These are phyloP conservation scores for Sardina pilchardus DNA, from an alignment of 2,113 vertebrate genomes.

Conservation along the genomic window DNA sequence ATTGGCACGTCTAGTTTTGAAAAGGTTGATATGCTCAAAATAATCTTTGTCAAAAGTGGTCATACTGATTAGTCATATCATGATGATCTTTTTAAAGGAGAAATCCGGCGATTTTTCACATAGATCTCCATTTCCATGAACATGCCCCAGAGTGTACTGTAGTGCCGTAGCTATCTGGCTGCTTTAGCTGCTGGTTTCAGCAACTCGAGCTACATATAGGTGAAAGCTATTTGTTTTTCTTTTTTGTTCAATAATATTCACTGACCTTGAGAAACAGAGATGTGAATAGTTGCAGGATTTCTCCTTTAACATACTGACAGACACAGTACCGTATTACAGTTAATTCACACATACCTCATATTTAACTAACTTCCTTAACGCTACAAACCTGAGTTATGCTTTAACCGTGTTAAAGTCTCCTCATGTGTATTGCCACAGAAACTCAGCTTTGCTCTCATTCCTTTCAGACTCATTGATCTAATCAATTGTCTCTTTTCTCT, in stretches of 20 bases:
- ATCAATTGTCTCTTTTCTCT: slow-evolving; percentile 47
- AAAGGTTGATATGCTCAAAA: neutral
- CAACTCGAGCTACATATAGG: no score
- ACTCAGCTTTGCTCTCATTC: neutral
- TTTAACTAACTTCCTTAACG: neutral
- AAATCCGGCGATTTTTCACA: no score
- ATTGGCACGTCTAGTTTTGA: neutral
- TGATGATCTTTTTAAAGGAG: neutral
- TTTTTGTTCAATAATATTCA: no score
- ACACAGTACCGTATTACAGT: neutral
- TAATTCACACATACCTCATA: neutral
- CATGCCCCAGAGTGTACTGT: no score
- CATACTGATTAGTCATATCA: neutral
- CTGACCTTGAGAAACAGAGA: no score
- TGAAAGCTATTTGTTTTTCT: no score
- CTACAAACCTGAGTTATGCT: neutral
- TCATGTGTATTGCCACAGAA: neutral
- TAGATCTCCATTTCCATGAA: no score
- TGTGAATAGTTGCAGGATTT: neutral
- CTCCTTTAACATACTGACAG: neutral
- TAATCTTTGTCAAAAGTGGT: neutral
- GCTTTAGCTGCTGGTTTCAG: no score
- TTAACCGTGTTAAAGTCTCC: neutral
- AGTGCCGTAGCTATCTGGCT: no score
- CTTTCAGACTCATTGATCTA: slow-evolving; percentile 40